phyloP scores from a whole-genome alignment of 2,888 invertebrate genomes.

The Lepetodrilus schrolli region DNA sequence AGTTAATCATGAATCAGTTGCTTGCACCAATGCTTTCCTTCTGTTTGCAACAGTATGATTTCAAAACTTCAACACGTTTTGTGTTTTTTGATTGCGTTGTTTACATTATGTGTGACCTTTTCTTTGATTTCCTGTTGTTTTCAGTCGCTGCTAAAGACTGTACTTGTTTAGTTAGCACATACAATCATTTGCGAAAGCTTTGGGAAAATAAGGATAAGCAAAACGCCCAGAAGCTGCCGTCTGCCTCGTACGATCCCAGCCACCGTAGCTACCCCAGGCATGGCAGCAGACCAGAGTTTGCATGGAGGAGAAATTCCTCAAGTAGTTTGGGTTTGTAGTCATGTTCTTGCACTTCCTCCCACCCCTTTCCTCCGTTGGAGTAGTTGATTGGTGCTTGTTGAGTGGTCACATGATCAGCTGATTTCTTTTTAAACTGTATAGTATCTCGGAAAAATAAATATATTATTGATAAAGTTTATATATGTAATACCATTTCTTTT shows the following conservation, averaged over 20 bases:
- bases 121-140: slow-evolving; percentile 50
- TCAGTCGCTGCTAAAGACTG: slow-evolving; percentile 71
- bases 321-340: slow-evolving; percentile 52
- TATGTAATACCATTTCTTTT: too few relatives aligned
- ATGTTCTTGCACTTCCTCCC: slow-evolving; percentile 10
- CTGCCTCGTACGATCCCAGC: neutral
- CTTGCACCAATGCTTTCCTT: too few relatives aligned
- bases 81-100: slow-evolving; percentile 19
- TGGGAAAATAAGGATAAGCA: slow-evolving; percentile 74
- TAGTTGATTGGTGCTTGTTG: neutral
- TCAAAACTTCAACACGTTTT: too few relatives aligned
- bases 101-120: slow-evolving; percentile 16
- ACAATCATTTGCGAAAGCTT: slow-evolving; percentile 74
- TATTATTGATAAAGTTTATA: too few relatives aligned
- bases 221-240: slow-evolving; percentile 40
- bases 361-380: neutral
- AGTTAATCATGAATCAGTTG: neutral
- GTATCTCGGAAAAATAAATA: too few relatives aligned
- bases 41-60: too few relatives aligned
- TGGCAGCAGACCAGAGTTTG: slow-evolving; percentile 36
- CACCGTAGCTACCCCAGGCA: slow-evolving; percentile 25
- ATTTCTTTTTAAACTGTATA: too few relatives aligned
- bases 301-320: slow-evolving; percentile 45
- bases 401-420: slow-evolving; percentile 9
- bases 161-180: slow-evolving; percentile 72